Evolutionary conservation across 2,888 invertebrate genomes (phyloP).

Genomic region (Agriopis aurantiaria): DNA sequence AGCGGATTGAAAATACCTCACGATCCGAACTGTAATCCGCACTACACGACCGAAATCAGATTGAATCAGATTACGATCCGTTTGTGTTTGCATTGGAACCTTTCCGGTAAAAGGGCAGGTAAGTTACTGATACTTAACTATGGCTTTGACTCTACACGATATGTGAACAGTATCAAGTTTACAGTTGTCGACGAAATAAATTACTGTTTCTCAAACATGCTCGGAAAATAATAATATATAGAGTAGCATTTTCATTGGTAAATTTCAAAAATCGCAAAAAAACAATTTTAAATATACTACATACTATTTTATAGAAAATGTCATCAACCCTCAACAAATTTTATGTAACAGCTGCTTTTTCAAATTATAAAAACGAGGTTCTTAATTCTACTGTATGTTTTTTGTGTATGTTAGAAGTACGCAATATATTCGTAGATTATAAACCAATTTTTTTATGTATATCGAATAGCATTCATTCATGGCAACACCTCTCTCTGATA

Average conservation of each 20-base stretch:
- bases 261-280: too few species aligned
- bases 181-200: background rate
- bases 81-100: slow-evolving; percentile 20
- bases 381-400: too few species aligned
- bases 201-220: background rate
- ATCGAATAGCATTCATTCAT: too few species aligned
- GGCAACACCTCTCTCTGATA: too few species aligned
- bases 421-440: too few species aligned
- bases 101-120: slow-evolving; percentile 15
- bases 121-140: slow-evolving; percentile 7
- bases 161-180: slow-evolving; percentile 1
- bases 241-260: background rate
- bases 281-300: too few species aligned
- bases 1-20: slow-evolving; percentile 25
- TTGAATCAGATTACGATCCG: slow-evolving; percentile 26
- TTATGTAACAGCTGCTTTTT: too few species aligned
- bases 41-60: slow-evolving; percentile 25
- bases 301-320: too few species aligned
- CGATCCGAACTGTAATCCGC: slow-evolving; percentile 29
- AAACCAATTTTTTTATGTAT: too few species aligned
- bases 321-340: too few species aligned
- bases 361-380: too few species aligned
- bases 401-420: too few species aligned
- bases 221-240: background rate
- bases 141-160: background rate